Base-by-base conservation (phyloP, 23 tunicate genomes). In the Ascidia mentula region DNA sequence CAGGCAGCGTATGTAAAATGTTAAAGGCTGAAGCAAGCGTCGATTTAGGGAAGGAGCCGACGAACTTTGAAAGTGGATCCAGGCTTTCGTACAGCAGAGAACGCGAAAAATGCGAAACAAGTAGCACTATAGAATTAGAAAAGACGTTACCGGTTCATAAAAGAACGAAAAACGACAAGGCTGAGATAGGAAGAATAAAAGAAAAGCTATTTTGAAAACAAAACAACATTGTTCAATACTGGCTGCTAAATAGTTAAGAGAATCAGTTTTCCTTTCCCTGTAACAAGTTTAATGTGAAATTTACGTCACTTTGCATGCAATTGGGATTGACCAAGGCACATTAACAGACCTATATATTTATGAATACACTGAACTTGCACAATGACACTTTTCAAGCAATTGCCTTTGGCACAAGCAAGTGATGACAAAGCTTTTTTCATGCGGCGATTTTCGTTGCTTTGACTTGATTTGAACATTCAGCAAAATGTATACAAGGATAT, bases 1-100 rank as follows among this genome's bases (percentile, higher is more conserved):
- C 65, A 53, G 65, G 65, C 65, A 53, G 65, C 65, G 65, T 28
- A 53, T 53, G 65, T 53, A 6, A 53, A 53, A 53, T 28, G 24
- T 53, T 53, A 53, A 28, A 9, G 65, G 65, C 65, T 53, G 65
- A 53, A 53, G 65, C 65, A 53, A 53, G 65, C 65, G 24, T 28
- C 24, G n/a, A n/a, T n/a, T n/a, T n/a, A n/a, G n/a, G n/a, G n/a
- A n/a, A n/a, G n/a, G n/a, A n/a, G 65, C 28, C 24, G 24, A 53
- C 24, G 65, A 53, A 53, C 65, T 53, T 53, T 53, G 22, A 20
- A 12, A 53, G 65, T 53, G 65, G 13, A 53, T 53, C 12, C 22
- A 53, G 24, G 65, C 24, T 53, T 5, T 53, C 13, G 22, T 26
- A 53, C 24, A 53, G 28, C 65, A 53, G 24, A n/a, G n/a, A n/a